These are phyloP conservation scores for Myiagra hebetior DNA, from an alignment of 2,113 vertebrate genomes.

Conservation along the genomic window DNA sequence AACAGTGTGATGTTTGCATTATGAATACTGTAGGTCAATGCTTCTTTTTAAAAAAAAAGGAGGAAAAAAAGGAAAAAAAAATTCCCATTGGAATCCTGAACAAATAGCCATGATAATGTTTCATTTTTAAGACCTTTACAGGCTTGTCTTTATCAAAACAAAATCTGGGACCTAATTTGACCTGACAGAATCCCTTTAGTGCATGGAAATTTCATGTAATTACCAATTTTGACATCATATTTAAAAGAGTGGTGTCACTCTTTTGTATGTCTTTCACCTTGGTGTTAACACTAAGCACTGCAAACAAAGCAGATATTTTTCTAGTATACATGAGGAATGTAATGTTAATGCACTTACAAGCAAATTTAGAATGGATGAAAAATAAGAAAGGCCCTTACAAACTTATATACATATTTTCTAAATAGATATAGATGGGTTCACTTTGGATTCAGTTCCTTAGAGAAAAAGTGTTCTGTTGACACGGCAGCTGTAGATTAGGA, in stretches of 20 bases:
- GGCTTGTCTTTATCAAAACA: slow-evolving; percentile 6
- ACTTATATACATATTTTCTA: neutral
- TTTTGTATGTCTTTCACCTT: slow-evolving; percentile 27
- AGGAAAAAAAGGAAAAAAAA: fast-evolving
- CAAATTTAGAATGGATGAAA: neutral
- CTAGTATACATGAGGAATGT: neutral
- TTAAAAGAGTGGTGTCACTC: neutral
- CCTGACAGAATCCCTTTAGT: neutral
- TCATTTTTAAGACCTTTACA: neutral
- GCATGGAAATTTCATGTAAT: neutral
- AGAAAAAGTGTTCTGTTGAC: neutral
- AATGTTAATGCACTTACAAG: neutral
- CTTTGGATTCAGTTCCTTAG: neutral
- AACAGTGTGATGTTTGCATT: neutral
- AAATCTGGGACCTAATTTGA: slow-evolving; percentile 14
- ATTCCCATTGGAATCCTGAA: neutral
- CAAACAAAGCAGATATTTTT: neutral
- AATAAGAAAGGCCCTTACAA: neutral
- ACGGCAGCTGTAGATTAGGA: neutral
- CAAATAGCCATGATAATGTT: slow-evolving; percentile 25
- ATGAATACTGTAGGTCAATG: neutral
- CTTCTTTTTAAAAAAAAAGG: neutral
- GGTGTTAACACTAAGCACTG: neutral
- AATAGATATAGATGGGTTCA: neutral
- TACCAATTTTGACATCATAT: slow-evolving; percentile 46